These are phyloP conservation scores for Sebastes taczanowskii DNA, from an alignment of 2,797 vertebrate genomes.

Conservation along the genomic window DNA sequence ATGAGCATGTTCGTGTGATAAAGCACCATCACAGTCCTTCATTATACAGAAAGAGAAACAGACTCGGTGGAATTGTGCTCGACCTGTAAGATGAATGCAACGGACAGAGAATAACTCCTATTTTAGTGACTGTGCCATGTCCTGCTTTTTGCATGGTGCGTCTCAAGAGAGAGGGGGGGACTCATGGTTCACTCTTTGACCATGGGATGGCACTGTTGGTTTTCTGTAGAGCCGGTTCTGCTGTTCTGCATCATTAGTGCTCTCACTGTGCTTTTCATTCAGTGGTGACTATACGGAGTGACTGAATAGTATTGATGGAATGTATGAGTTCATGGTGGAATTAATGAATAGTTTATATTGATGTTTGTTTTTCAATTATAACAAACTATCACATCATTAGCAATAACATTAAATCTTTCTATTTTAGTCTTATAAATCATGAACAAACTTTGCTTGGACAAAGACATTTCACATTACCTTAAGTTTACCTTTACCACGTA, in stretches of 20 bases:
- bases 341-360: background rate
- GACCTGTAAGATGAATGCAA: slow-evolving; percentile 78
- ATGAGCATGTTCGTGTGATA: slow-evolving; percentile 80
- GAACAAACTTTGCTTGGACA: background rate
- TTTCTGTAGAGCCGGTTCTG: slow-evolving; percentile 18
- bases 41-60: slow-evolving; percentile 80
- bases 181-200: slow-evolving; percentile 6
- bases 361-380: background rate
- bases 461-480: background rate
- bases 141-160: slow-evolving; percentile 16
- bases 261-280: background rate
- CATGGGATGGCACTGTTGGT: slow-evolving; percentile 77
- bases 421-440: background rate
- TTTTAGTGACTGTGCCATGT: slow-evolving; percentile 66
- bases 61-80: slow-evolving; percentile 77
- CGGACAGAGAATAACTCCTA: slow-evolving; percentile 72
- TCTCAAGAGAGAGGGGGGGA: slow-evolving; percentile 1
- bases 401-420: background rate
- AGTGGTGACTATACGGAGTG: slow-evolving; percentile 17
- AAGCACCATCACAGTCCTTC: slow-evolving; percentile 78
- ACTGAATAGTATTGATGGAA: slow-evolving; percentile 5
- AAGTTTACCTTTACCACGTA: background rate
- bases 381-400: background rate
- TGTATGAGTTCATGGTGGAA: slow-evolving; percentile 6
- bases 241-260: slow-evolving; percentile 10